A percentile compares a stretch with the other conserved stretches of the same genome.
phyloP scores from a whole-genome alignment of 1,140 invertebrate species.

The Philotrypesis tridentata region DNA sequence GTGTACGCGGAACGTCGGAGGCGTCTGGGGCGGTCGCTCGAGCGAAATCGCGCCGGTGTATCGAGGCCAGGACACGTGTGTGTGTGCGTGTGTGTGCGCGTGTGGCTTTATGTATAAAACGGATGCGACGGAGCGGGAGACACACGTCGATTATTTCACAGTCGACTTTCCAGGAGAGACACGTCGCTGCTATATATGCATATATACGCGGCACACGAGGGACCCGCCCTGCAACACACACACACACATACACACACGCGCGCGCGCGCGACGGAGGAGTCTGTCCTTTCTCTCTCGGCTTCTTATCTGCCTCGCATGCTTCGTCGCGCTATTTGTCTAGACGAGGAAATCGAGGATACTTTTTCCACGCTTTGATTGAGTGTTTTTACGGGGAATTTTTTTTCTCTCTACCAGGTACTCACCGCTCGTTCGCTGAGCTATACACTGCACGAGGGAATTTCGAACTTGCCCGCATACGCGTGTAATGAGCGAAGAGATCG shows the following conservation, averaged over 20 bases:
- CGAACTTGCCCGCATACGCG: too few species aligned
- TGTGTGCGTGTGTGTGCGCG: background rate
- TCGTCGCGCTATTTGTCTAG: background rate
- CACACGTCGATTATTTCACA: conserved; percentile 44
- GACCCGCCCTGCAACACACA: conserved; percentile 15
- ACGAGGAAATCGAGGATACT: background rate
- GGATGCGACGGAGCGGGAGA: background rate
- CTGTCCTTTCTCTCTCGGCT: background rate
- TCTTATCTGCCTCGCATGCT: conserved; percentile 2
- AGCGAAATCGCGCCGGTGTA: background rate
- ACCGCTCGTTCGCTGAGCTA: background rate
- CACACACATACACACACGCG: too few species aligned
- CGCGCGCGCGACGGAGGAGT: conserved; percentile 3
- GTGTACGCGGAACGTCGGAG: too few species aligned
- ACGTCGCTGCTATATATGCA: background rate
- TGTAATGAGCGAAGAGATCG: too few species aligned
- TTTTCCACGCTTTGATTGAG: background rate
- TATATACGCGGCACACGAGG: too few species aligned
- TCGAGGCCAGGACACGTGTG: conserved; percentile 22
- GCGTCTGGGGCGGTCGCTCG: conserved; percentile 5
- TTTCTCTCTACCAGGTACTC: background rate
- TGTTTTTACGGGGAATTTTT: background rate
- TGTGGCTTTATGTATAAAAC: background rate
- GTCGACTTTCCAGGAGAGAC: conserved; percentile 35
- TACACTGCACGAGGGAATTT: too few species aligned